These are phyloP conservation scores for Galeopterus variegatus DNA, from an alignment of 2,113 vertebrate species.

Conservation along the genomic window DNA sequence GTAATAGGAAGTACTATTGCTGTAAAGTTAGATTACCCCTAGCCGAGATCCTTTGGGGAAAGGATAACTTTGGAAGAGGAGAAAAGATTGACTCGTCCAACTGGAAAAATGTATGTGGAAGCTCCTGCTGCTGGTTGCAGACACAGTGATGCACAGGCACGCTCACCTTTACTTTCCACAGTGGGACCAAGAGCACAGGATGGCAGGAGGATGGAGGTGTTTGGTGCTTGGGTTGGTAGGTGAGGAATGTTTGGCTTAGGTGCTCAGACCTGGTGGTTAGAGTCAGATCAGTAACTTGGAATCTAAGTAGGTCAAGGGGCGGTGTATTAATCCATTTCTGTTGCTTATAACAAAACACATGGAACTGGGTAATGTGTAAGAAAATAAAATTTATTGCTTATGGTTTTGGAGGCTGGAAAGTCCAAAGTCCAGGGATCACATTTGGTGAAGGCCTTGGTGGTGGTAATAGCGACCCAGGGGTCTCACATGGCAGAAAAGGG, in stretches of 20 bases:
- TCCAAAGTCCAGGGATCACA: no score
- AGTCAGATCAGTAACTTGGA: neutral
- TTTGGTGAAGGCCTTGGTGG: no score
- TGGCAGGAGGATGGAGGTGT: neutral
- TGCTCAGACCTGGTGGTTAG: neutral
- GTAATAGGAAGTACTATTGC: neutral
- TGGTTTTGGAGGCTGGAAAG: no score
- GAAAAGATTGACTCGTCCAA: neutral
- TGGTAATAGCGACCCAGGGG: no score
- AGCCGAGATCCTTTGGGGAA: neutral
- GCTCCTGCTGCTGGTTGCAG: neutral
- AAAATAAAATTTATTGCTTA: no score
- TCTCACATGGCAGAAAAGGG: no score
- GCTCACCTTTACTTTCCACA: neutral
- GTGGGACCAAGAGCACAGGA: rapidly evolving
- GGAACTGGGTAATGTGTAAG: no score
- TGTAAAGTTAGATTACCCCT: neutral
- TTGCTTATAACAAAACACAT: no score
- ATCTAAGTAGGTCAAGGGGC: neutral
- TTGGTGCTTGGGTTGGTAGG: neutral
- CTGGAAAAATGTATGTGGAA: neutral
- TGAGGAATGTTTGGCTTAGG: no score
- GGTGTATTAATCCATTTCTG: no score
- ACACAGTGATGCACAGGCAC: neutral
- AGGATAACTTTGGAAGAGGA: neutral